These are phyloP conservation scores for Branchellion lobata DNA, from an alignment of 2,888 invertebrate species.

Conservation along the genomic window DNA sequence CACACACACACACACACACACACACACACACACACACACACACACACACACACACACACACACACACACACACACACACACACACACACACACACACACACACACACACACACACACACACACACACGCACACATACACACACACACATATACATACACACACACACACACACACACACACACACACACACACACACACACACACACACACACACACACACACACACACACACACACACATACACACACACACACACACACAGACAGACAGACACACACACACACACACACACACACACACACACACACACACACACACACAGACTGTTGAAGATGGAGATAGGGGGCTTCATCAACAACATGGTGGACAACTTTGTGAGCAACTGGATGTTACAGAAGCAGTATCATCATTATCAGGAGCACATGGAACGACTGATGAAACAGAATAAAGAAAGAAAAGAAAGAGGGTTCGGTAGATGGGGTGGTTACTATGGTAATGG, in stretches of 20 bases:
- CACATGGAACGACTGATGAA: not conserved
- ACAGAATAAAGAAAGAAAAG: too few relatives aligned
- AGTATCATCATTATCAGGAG: constrained; percentile 10
- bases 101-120: too few relatives aligned
- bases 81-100: too few relatives aligned
- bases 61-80: too few relatives aligned
- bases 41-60: too few relatives aligned
- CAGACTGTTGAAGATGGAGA: constrained; percentile 26
- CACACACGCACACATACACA: too few relatives aligned
- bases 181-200: too few relatives aligned
- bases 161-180: too few relatives aligned
- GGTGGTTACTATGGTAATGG: not conserved
- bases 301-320: not conserved
- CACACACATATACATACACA: too few relatives aligned
- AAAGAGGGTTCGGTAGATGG: too few relatives aligned
- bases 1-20: too few relatives aligned
- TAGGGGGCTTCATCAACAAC: constrained; percentile 23
- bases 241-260: not conserved
- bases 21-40: too few relatives aligned
- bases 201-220: not conserved
- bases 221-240: not conserved
- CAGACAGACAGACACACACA: not conserved
- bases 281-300: not conserved
- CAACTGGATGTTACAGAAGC: constrained; percentile 10
- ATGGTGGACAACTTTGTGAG: constrained; percentile 23